Evolutionary conservation across 2,888 invertebrate genomes (phyloP), one percentile per base, ranked within the genome.

Genomic region (Ecdyonurus torrentis): DNA sequence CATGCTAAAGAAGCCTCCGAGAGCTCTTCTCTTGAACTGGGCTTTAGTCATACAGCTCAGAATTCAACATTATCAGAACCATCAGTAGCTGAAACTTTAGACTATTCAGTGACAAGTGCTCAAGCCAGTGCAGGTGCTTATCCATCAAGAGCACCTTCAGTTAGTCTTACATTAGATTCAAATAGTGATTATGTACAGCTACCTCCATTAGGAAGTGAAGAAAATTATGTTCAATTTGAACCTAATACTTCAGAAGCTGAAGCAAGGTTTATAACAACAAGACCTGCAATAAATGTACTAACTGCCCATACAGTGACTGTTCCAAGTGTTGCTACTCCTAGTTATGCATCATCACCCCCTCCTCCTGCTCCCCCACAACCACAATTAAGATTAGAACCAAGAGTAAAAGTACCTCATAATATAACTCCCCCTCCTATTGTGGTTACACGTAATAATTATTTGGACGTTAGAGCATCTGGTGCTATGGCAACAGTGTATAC

Each of bases 131-230:
- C 66, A 69, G 84, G 85, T 23, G 83, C 85, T 20, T 91, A 90
- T 75, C 91, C 85, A 1, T 82, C 82, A 1, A 76, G 83, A 23
- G 88, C 89, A 70, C 88, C 59, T 22, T 67, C 89, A 1, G 87
- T 91, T 53, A 90, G 91, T 69, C 85, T 86, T 68, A 91, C 89
- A 0, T 79, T 92, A 70, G 91, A 92, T 72, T 91, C 92, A 0
- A 90, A 91, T 70, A 91, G 90, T 25, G 92, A 93, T 73, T 93
- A 93, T 72, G 92, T 92, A 1, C 88, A 91, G 65, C 77, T 91
- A 70, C 73, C 74, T 3, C 70, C 70, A 7, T 70, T 78, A 59
- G 75, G 75, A 10, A 76, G 76, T 65, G 78, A 77, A 66, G 70
- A 71, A 63, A 74, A 78, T 25, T 78, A 79, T 68, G 65, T 73